Evolutionary conservation across 2,113 vertebrate species (phyloP).

Genomic region (Phaethornis superciliosus): DNA sequence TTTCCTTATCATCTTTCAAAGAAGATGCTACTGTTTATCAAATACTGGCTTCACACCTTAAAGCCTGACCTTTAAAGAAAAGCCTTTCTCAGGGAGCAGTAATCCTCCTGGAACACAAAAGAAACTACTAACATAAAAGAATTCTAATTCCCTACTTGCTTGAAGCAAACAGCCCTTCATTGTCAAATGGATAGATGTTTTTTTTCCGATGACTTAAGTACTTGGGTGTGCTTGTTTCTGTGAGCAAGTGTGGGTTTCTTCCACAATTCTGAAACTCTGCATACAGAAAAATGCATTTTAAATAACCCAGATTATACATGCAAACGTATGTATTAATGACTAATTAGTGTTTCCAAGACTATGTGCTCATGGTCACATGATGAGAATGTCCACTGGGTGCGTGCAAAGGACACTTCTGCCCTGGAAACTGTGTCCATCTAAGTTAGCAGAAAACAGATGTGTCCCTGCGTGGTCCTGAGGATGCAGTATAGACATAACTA

Average conservation of each 20-base stretch:
- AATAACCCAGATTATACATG: background rate
- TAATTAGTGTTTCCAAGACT: background rate
- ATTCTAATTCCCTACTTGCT: background rate
- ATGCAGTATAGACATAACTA: background rate
- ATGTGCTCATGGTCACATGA: background rate
- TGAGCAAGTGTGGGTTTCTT: background rate
- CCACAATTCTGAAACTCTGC: background rate
- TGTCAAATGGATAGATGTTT: background rate
- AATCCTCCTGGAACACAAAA: background rate
- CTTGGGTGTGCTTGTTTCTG: background rate
- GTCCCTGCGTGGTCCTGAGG: background rate
- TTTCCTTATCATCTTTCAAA: background rate
- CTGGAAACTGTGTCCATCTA: background rate
- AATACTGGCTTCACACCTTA: background rate
- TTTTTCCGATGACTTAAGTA: background rate
- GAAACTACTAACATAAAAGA: background rate
- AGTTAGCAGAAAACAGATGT: background rate
- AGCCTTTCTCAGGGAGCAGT: background rate
- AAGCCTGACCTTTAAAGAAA: background rate
- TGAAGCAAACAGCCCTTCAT: rapidly evolving
- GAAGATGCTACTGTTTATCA: background rate
- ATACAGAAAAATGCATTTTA: background rate
- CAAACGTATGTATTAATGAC: background rate
- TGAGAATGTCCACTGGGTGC: background rate
- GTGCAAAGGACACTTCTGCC: background rate